These are phyloP conservation scores for Mus pahari DNA, from an alignment of 2,113 vertebrate genomes.

Conservation along the genomic window DNA sequence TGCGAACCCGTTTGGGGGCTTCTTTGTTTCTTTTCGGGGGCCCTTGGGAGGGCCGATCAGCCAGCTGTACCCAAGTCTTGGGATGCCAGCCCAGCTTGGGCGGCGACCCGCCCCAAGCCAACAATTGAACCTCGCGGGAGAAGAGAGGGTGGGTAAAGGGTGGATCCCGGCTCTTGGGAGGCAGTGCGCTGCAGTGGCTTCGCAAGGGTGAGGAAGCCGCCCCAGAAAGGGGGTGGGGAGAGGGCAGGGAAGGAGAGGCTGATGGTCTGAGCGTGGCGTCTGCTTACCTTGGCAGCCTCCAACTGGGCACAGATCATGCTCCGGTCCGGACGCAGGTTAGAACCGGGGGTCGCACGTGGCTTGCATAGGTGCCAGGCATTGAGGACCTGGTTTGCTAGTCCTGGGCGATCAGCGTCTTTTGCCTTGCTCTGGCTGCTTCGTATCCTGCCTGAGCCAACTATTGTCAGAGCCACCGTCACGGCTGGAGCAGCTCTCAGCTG, in stretches of 20 bases:
- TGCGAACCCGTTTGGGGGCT: constrained; percentile 52
- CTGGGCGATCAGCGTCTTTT: background rate
- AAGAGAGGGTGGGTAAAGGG: constrained; percentile 62
- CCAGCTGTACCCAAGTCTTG: background rate
- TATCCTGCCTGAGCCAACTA: background rate
- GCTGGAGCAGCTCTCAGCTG: background rate
- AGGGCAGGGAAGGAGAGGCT: constrained; percentile 5
- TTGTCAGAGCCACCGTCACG: background rate
- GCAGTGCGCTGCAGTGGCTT: constrained; percentile 56
- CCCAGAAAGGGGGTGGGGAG: constrained; percentile 28
- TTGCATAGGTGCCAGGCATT: constrained; percentile 56
- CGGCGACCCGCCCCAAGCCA: background rate
- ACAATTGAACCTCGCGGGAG: constrained; percentile 74
- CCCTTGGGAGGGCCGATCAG: constrained; percentile 17
- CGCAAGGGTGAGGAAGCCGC: background rate
- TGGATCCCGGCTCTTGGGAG: constrained; percentile 15
- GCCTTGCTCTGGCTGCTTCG: background rate
- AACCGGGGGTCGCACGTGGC: constrained; percentile 73
- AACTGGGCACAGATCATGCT: constrained; percentile 87
- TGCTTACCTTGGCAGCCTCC: constrained; percentile 87
- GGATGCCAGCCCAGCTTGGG: background rate
- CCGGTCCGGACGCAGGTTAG: constrained; percentile 65
- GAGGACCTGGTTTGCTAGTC: background rate
- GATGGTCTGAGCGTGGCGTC: background rate
- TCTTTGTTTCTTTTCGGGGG: constrained; percentile 76